phyloP scores from a whole-genome alignment of 1,140 invertebrate genomes.

The Aporrectodea caliginosa region DNA sequence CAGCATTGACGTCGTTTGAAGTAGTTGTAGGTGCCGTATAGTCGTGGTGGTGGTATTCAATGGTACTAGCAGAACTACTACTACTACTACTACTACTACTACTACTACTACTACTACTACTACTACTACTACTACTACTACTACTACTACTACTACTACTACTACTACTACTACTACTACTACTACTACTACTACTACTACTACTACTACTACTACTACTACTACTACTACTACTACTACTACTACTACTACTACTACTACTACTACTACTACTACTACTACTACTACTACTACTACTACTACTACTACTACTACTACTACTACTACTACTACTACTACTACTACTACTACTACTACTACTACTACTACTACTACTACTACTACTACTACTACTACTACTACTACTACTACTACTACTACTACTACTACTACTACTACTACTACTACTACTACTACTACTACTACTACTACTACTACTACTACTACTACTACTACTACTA shows the following conservation, averaged over 20 bases:
- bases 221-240: conserved; percentile 3
- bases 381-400: background rate
- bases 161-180: conserved; percentile 10
- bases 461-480: background rate
- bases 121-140: conserved; percentile 19
- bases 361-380: conserved; percentile 3
- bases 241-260: conserved; percentile 3
- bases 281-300: conserved; percentile 19
- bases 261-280: conserved; percentile 18
- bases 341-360: conserved; percentile 2
- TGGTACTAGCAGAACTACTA: background rate
- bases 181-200: conserved; percentile 20
- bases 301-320: conserved; percentile 7
- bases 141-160: conserved; percentile 19
- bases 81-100: conserved; percentile 4
- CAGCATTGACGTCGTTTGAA: too few relatives aligned
- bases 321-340: background rate
- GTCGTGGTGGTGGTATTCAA: background rate
- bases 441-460: background rate
- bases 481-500: background rate
- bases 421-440: background rate
- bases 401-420: background rate
- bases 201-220: conserved; percentile 19
- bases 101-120: conserved; percentile 20
- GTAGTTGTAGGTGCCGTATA: too few relatives aligned